Evolutionary conservation across 2,888 invertebrate species (phyloP).

Genomic region (Leucoptera coffeella): DNA sequence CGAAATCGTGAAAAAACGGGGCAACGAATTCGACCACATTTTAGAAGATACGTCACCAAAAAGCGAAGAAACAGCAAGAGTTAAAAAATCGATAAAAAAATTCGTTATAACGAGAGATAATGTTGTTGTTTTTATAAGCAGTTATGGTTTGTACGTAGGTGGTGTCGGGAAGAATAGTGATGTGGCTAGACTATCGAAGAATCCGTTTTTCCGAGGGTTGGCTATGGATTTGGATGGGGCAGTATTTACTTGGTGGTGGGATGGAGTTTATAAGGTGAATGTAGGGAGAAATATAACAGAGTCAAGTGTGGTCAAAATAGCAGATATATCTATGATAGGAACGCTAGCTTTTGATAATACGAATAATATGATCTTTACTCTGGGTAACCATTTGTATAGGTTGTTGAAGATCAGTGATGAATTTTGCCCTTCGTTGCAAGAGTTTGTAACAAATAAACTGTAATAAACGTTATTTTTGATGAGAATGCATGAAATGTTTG

Average conservation of each 20-base stretch:
- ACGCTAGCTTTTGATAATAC: constrained; percentile 28
- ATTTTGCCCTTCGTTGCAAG: too few relatives aligned
- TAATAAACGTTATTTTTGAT: too few relatives aligned
- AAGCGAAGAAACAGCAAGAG: too few relatives aligned
- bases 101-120: constrained; percentile 27
- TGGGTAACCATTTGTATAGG: constrained; percentile 17
- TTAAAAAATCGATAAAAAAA: constrained; percentile 15
- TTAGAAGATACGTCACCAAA: constrained; percentile 10
- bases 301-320: constrained; percentile 18
- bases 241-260: constrained; percentile 36
- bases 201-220: constrained; percentile 27
- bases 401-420: constrained; percentile 12
- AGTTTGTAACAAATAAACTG: too few relatives aligned
- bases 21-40: constrained; percentile 17
- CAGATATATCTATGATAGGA: constrained; percentile 18
- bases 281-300: constrained; percentile 15
- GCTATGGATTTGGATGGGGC: constrained; percentile 22
- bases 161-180: constrained; percentile 15
- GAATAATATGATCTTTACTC: constrained; percentile 26
- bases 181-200: constrained; percentile 18
- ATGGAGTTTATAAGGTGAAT: constrained; percentile 26
- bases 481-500: too few relatives aligned
- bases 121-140: constrained; percentile 19
- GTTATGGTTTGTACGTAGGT: constrained; percentile 16
- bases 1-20: constrained; percentile 9